These are phyloP conservation scores for Colaptes auratus DNA, from an alignment of 2,113 vertebrate genomes.

Conservation along the genomic window DNA sequence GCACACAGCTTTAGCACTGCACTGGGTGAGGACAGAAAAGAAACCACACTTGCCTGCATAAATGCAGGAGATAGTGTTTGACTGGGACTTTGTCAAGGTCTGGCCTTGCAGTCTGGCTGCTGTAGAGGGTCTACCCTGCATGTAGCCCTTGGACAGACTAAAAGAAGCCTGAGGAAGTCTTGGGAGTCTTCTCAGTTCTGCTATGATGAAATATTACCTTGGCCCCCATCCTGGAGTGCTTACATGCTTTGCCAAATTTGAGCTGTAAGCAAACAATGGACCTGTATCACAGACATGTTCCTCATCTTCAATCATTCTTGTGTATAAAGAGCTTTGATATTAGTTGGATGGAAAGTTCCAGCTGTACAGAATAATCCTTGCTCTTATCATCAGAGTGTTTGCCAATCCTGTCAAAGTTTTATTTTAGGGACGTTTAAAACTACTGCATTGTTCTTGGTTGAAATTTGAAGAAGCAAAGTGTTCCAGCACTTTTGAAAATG, in stretches of 20 bases:
- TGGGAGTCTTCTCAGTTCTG: not conserved
- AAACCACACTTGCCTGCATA: rapidly evolving
- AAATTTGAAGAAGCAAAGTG: not conserved
- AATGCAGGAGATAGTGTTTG: not conserved
- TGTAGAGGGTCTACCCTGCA: not conserved
- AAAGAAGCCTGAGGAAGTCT: not conserved
- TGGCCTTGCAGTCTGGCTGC: not conserved
- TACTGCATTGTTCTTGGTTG: not conserved
- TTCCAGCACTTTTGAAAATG: not conserved
- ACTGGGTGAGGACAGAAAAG: not conserved
- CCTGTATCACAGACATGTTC: not conserved
- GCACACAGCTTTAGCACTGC: rapidly evolving
- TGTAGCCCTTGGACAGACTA: not conserved
- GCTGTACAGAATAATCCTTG: not conserved
- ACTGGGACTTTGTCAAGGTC: not conserved
- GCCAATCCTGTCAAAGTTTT: constrained; percentile 5
- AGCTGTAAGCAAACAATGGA: not conserved
- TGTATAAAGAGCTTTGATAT: not conserved
- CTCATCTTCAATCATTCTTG: not conserved
- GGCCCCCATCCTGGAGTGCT: not conserved
- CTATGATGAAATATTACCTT: not conserved
- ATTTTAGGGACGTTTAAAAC: not conserved
- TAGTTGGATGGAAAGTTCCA: constrained; percentile 33
- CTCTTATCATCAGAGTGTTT: constrained; percentile 6
- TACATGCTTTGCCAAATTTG: constrained; percentile 4